phyloP scores from a whole-genome alignment of 30 jellyfish, hydroid and myxozoan genomes.

The Aurelia sp. region DNA sequence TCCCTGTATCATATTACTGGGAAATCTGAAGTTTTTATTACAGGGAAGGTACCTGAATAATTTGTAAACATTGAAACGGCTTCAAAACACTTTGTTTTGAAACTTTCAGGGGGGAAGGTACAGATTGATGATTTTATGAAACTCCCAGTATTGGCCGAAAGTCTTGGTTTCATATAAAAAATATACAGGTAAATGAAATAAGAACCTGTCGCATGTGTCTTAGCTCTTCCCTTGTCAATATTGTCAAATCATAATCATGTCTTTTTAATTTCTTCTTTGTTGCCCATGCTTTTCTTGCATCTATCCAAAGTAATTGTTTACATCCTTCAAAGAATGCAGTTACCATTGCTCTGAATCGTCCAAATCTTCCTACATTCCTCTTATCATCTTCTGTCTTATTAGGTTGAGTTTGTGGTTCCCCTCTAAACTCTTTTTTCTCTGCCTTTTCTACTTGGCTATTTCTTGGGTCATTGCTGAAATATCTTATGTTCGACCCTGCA shows the following conservation, averaged over 20 bases:
- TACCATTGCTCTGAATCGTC: slow-evolving; percentile 54
- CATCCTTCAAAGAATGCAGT: slow-evolving; percentile 75
- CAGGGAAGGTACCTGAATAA: too few relatives aligned
- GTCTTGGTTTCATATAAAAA: too few relatives aligned
- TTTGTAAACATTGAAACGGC: too few relatives aligned
- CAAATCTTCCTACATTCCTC: slow-evolving; percentile 18
- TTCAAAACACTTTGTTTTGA: too few relatives aligned
- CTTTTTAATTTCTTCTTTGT: slow-evolving; percentile 75
- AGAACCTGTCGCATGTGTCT: slow-evolving; percentile 87
- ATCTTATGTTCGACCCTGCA: too few relatives aligned
- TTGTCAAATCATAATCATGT: slow-evolving; percentile 69
- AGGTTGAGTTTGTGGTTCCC: not conserved
- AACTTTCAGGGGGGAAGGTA: too few relatives aligned
- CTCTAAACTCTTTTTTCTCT: slow-evolving; percentile 5
- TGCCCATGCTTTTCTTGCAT: slow-evolving; percentile 85
- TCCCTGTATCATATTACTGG: too few relatives aligned
- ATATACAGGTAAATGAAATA: not conserved
- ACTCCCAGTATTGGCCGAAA: too few relatives aligned
- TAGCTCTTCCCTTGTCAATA: slow-evolving; percentile 78
- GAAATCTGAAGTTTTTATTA: too few relatives aligned
- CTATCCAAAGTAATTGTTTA: slow-evolving; percentile 73
- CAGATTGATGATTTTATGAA: too few relatives aligned
- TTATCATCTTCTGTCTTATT: not conserved
- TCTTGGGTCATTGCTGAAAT: too few relatives aligned
- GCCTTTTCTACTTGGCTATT: not conserved